phyloP scores from a whole-genome alignment of 2,888 invertebrate species.

The Shargacucullia verbasci region DNA sequence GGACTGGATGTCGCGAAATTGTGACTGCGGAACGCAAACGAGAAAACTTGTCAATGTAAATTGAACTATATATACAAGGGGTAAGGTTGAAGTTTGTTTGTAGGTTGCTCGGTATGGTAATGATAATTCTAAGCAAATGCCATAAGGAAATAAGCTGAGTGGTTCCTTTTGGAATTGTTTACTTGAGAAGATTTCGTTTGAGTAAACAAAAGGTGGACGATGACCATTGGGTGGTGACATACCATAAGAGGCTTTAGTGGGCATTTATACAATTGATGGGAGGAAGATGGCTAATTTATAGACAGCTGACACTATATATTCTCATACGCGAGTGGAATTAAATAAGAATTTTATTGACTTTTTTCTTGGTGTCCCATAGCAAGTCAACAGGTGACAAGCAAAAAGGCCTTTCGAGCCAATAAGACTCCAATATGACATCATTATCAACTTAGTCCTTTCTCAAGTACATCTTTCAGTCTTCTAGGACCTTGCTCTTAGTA shows the following conservation, averaged over 20 bases:
- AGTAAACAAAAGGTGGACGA: constrained; percentile 60
- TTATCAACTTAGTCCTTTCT: no score
- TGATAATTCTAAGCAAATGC: constrained; percentile 85
- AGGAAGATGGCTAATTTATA: constrained; percentile 9
- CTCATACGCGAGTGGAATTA: no score
- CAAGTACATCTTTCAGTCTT: no score
- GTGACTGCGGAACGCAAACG: constrained; percentile 57
- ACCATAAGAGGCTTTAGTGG: constrained; percentile 23
- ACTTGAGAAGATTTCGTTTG: constrained; percentile 64
- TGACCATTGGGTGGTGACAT: constrained; percentile 53
- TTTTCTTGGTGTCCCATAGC: no score
- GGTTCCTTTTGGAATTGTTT: constrained; percentile 74
- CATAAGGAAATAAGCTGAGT: constrained; percentile 78
- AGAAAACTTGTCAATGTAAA: constrained; percentile 58
- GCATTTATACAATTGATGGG: constrained; percentile 14
- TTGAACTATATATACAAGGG: constrained; percentile 66
- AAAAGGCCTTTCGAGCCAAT: no score
- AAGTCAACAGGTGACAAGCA: no score
- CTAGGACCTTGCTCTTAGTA: no score
- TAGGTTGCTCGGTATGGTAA: constrained; percentile 68
- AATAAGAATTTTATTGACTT: no score
- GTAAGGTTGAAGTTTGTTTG: constrained; percentile 64
- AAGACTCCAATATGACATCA: no score
- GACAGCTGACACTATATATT: not conserved
- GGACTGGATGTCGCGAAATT: constrained; percentile 55